These are phyloP conservation scores for Troides aeacus DNA, from an alignment of 2,888 invertebrate genomes.

Conservation along the genomic window DNA sequence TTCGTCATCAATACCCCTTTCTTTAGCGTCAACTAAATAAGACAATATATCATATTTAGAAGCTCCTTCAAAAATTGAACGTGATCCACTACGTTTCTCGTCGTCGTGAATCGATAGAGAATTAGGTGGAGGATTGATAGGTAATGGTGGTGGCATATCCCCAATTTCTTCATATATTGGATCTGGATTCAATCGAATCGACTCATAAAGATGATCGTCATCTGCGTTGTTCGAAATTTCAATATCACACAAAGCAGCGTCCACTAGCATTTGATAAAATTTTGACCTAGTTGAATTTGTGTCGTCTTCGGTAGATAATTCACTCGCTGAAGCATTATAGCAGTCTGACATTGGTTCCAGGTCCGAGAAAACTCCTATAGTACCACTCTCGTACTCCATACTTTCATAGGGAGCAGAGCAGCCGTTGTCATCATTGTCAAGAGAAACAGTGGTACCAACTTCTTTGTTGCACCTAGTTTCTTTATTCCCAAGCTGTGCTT, in stretches of 20 bases:
- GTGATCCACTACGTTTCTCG: constrained; percentile 84
- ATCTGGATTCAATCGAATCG: constrained; percentile 83
- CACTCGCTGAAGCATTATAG: constrained; percentile 85
- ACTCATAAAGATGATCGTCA: constrained; percentile 86
- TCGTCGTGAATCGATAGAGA: constrained; percentile 84
- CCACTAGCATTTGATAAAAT: constrained; percentile 86
- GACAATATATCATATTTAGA: constrained; percentile 94
- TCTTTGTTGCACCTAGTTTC: constrained; percentile 45
- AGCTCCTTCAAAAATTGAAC: constrained; percentile 88
- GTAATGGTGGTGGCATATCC: constrained; percentile 89
- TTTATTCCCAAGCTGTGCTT: constrained; percentile 45
- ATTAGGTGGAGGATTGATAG: constrained; percentile 87
- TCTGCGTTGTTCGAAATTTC: constrained; percentile 82
- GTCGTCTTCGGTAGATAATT: constrained; percentile 83
- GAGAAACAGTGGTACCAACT: constrained; percentile 44
- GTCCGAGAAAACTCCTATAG: constrained; percentile 75
- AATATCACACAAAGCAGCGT: constrained; percentile 84
- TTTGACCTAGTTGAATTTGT: constrained; percentile 83
- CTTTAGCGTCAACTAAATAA: constrained; percentile 92
- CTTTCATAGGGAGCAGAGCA: constrained; percentile 87
- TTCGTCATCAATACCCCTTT: constrained; percentile 85
- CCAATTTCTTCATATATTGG: constrained; percentile 89
- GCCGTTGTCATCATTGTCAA: constrained; percentile 76
- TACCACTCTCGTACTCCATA: constrained; percentile 84
- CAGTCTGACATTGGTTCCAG: constrained; percentile 83